Conservation (phyloP, 2,888 invertebrate genomes). For the Blastobasis adustella region DNA sequence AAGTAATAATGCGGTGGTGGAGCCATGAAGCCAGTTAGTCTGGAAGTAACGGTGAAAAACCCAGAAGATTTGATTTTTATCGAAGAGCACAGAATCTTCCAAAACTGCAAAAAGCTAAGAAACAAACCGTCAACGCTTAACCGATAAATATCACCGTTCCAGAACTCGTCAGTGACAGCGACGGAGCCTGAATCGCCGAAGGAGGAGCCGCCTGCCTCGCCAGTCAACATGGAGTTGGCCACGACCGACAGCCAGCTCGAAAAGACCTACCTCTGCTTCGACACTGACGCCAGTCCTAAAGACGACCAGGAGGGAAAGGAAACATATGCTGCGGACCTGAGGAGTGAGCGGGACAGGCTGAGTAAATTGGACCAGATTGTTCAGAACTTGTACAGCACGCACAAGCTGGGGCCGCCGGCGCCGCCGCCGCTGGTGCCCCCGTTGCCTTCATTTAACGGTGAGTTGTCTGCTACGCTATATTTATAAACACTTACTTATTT, state of each 20-base stretch:
- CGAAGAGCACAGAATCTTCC: no score
- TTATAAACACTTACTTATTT: no score
- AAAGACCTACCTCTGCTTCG: slow-evolving; percentile 28
- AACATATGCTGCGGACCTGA: slow-evolving; percentile 19
- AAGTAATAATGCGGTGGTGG: no score
- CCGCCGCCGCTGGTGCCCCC: neutral
- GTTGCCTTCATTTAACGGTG: no score
- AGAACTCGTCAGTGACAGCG: slow-evolving; percentile 53
- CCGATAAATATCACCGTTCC: slow-evolving; percentile 15
- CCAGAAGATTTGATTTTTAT: no score
- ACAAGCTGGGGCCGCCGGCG: slow-evolving; percentile 49
- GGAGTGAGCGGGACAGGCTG: slow-evolving; percentile 52
- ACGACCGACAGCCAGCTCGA: slow-evolving; percentile 24
- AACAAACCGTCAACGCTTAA: no score
- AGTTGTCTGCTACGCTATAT: no score
- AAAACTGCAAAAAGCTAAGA: no score
- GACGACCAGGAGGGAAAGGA: slow-evolving; percentile 34
- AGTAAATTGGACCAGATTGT: slow-evolving; percentile 66
- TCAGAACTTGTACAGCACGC: slow-evolving; percentile 62
- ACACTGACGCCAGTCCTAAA: slow-evolving; percentile 33
- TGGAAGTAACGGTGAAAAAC: no score
- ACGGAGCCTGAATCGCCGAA: slow-evolving; percentile 38
- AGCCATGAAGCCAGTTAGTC: no score
- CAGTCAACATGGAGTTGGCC: slow-evolving; percentile 40
- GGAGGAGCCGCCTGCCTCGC: slow-evolving; percentile 24